Base-by-base conservation (phyloP, 2,888 invertebrate genomes). In the Nudaria mundana region DNA sequence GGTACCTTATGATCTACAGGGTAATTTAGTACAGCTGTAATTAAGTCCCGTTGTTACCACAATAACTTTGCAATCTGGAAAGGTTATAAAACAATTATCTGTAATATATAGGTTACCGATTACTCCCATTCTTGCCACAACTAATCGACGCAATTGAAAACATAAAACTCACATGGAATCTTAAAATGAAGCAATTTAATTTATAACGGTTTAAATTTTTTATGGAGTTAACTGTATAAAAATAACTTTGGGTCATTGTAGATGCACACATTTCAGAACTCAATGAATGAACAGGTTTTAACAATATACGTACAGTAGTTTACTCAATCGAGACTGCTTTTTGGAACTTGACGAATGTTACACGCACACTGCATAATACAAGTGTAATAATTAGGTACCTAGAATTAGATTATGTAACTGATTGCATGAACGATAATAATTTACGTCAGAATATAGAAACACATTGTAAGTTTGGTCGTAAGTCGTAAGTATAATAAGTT, bases 341-440 rank as follows among this genome's bases (percentile, higher is more conserved):
- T 6, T 25, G 10, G 24, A 5, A 11, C 7, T n/a, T 2, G 3
- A 7, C n/a, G 31, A 52, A 64, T 64, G 48, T 52, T 56, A 37
- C 1, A 64, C 57, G 55, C 55, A 57, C 63, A 63, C n/a, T 28
- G 14, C 14, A 28, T 28, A 60, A n/a, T n/a, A n/a, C n/a, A n/a
- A n/a, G n/a, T n/a, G n/a, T n/a, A n/a, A n/a, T n/a, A n/a, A n/a
- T n/a, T n/a, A n/a, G n/a, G n/a, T n/a, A n/a, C n/a, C n/a, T n/a
- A n/a, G n/a, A n/a, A n/a, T n/a, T n/a, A n/a, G n/a, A n/a, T n/a
- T n/a, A n/a, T n/a, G n/a, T n/a, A n/a, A n/a, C n/a, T n/a, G n/a
- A n/a, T n/a, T n/a, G n/a, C n/a, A n/a, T n/a, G n/a, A n/a, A n/a
- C n/a, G n/a, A n/a, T n/a, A n/a, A n/a, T n/a, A n/a, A n/a, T n/a